Evolutionary conservation across 2,888 invertebrate genomes (phyloP).

Genomic region (Dolichopus griseipennis): DNA sequence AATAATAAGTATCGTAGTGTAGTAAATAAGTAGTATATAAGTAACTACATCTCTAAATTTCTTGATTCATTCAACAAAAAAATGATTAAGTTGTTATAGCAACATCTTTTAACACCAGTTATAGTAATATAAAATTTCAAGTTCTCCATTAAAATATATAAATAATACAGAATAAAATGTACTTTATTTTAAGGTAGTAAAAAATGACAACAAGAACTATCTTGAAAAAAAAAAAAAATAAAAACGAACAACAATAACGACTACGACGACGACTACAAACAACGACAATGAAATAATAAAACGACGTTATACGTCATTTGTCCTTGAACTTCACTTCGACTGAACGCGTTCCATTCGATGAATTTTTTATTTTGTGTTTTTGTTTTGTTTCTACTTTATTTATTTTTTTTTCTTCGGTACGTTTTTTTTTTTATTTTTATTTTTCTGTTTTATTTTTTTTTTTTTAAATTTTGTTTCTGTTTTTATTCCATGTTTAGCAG

Average conservation of each 20-base stretch:
- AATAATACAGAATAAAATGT: too few species aligned
- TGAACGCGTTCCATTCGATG: conserved; percentile 22
- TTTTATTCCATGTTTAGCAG: conserved; percentile 1
- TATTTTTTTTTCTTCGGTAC: conserved; percentile 32
- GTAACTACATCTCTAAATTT: too few species aligned
- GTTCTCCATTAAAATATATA: too few species aligned
- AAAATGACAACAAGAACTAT: not conserved
- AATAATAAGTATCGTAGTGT: too few species aligned
- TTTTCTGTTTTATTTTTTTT: too few species aligned
- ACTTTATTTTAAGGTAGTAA: too few species aligned
- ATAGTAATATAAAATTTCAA: too few species aligned
- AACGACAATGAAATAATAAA: not conserved
- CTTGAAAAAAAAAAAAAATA: not conserved
- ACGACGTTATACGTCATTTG: conserved; percentile 24
- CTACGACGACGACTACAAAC: not conserved
- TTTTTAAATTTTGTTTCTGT: not conserved
- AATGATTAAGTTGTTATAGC: too few species aligned
- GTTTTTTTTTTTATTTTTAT: too few species aligned
- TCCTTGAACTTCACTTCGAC: conserved; percentile 26
- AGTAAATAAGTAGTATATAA: too few species aligned
- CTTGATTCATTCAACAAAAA: too few species aligned
- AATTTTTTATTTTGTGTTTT: conserved; percentile 7
- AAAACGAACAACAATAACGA: not conserved
- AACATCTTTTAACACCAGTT: too few species aligned
- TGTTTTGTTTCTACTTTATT: conserved; percentile 12